phyloP scores from a whole-genome alignment of 2,888 invertebrate genomes.

The Lucinisca nassula region DNA sequence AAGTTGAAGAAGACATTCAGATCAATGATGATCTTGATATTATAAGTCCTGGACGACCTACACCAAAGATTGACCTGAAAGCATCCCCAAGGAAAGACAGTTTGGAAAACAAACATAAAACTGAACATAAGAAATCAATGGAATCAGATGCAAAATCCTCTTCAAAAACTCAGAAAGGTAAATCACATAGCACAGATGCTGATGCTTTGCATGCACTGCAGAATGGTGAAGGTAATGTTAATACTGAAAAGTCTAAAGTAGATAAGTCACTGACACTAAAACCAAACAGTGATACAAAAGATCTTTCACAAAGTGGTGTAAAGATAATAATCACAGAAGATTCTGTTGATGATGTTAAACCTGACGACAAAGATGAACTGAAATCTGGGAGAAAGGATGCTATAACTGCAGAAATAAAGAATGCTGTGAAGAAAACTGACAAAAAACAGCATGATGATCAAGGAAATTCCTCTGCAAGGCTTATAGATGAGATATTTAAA shows the following conservation, averaged over 20 bases:
- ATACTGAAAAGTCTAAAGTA: slow-evolving; percentile 17
- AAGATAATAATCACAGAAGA: neutral
- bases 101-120: neutral
- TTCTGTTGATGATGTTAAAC: neutral
- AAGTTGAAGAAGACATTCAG: slow-evolving; percentile 56
- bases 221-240: slow-evolving; percentile 38
- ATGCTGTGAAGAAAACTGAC: neutral
- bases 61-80: slow-evolving; percentile 52
- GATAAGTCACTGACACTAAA: neutral
- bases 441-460: neutral
- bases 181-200: slow-evolving; percentile 25
- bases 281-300: neutral
- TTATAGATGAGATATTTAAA: slow-evolving; percentile 38
- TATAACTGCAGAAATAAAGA: neutral
- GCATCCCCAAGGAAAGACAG: neutral
- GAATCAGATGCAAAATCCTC: neutral
- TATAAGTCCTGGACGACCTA: slow-evolving; percentile 55
- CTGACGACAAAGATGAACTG: neutral
- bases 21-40: slow-evolving; percentile 62
- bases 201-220: slow-evolving; percentile 13
- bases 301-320: neutral
- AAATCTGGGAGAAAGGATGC: neutral
- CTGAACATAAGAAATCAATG: slow-evolving; percentile 14
- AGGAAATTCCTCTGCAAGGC: neutral
- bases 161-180: slow-evolving; percentile 50